A percentile compares a stretch with the other conserved stretches of the same genome.
Conservation (phyloP, 2,113 vertebrate species). For the Callipepla californica region DNA sequence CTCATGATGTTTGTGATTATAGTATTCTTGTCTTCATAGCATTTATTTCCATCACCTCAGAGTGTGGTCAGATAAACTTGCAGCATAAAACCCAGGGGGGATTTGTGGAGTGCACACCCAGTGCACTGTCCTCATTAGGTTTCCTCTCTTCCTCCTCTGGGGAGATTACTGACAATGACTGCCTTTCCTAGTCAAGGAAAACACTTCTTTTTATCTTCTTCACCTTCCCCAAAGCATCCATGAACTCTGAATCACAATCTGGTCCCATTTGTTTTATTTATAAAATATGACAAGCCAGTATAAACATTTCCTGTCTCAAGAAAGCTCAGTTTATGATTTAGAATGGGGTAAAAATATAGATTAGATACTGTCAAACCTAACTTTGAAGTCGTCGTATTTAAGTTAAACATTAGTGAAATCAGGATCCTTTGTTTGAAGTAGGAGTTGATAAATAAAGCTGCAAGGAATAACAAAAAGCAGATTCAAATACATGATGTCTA, state of each 20-base stretch:
- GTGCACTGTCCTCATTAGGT: not conserved
- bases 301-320: not conserved
- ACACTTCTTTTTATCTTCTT: not conserved
- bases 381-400: constrained; percentile 3
- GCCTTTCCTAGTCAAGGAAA: not conserved
- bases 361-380: not conserved
- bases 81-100: not conserved
- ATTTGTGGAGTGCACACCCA: not conserved
- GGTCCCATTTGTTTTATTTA: constrained; percentile 12
- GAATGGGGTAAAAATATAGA: constrained; percentile 3
- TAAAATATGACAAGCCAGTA: not conserved
- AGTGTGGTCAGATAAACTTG: not conserved
- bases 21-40: not conserved
- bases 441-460: constrained; percentile 4
- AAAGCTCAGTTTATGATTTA: not conserved
- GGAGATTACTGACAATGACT: not conserved
- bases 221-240: not conserved
- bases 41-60: not conserved
- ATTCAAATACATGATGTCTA: not conserved
- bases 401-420: not conserved
- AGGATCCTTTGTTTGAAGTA: constrained; percentile 15
- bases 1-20: not conserved
- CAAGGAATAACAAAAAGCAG: not conserved
- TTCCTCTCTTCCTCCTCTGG: not conserved
- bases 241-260: not conserved